Evolutionary conservation across 2,888 invertebrate genomes (phyloP), one percentile per base, ranked within the genome.

Genomic region (Agriopis aurantiaria): DNA sequence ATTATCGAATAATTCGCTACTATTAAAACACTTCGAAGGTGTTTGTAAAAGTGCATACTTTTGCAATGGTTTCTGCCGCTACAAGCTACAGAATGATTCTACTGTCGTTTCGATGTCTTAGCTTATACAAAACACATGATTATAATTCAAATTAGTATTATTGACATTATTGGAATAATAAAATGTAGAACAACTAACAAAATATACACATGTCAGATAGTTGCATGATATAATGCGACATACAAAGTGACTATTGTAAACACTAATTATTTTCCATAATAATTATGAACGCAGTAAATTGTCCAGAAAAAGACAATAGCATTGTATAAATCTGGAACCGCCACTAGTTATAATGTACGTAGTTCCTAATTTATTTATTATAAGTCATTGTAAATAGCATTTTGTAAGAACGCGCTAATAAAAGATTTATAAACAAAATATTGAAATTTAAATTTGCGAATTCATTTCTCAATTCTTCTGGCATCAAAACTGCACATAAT

Each of bases 321-420:
- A 3, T 14, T 33, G 7, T 49, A 49, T 23, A 17, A 8, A 52
- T 14, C n/a, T n/a, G 41, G 12, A 40, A 8, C 5, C 5, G 0
- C 8, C 9, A 3, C 17, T 3, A 17, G 11, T 33, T 3, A 33
- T 33, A n/a, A 33, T 33, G 33, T 5, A 33, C 33, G 33, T 17
- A 33, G 11, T 43, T 43, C n/a, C 14, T 10, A 17, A n/a, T 23
- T 40, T 45, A 48, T 33, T 17, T 0, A 55, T 17, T 33, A 11
- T 11, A 17, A 65, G 65, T 63, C 41, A 17, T 49, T 57, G 40
- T 46, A 46, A n/a, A 63, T 49, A 49, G 0, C 12, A 33, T 59
- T 59, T 59, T 59, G 46, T 46, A 46, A 48, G 59, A 33, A 46
- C 1, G 11, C 12, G 23, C 5, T 48, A 59, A 59, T 48, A 59